Evolutionary conservation across 37 sponge, comb jelly and placozoan species (phyloP).

Genomic region (Oscarella lobularis): DNA sequence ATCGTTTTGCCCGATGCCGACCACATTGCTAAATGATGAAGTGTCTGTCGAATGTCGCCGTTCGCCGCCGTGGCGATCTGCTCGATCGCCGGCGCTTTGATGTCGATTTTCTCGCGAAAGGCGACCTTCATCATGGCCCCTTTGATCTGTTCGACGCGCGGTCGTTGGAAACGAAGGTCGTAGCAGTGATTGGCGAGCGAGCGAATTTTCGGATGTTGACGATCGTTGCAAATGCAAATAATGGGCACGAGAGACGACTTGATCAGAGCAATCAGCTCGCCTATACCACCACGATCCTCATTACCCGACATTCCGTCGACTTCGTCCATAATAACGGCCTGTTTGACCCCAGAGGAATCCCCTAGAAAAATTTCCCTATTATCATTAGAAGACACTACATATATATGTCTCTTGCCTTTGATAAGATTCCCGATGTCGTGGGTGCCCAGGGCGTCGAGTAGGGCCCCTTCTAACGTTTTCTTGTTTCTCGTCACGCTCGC

Average conservation of each 20-base stretch:
- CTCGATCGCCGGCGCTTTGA: slow-evolving; percentile 60
- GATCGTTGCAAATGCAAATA: slow-evolving; percentile 97
- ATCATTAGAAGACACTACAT: neutral
- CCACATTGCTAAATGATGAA: slow-evolving; percentile 85
- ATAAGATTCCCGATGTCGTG: slow-evolving; percentile 42
- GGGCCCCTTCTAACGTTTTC: slow-evolving; percentile 40
- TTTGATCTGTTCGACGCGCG: slow-evolving; percentile 73
- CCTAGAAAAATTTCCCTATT: neutral
- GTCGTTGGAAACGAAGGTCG: slow-evolving; percentile 72
- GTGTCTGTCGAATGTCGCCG: slow-evolving; percentile 64
- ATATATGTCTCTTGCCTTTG: slow-evolving; percentile 7
- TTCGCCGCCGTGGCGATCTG: slow-evolving; percentile 66
- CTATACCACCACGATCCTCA: slow-evolving; percentile 89
- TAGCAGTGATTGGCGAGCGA: slow-evolving; percentile 86
- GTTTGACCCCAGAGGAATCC: slow-evolving; percentile 12
- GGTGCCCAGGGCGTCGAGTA: slow-evolving; percentile 47
- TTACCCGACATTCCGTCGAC: slow-evolving; percentile 99
- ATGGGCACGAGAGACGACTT: slow-evolving; percentile 80
- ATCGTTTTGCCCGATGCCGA: slow-evolving; percentile 31
- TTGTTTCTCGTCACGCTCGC: slow-evolving; percentile 87
- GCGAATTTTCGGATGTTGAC: slow-evolving; percentile 74
- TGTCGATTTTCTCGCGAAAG: slow-evolving; percentile 74
- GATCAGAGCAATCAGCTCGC: slow-evolving; percentile 83
- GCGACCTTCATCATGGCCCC: slow-evolving; percentile 88
- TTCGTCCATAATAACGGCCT: slow-evolving; percentile 93